Percentiles rank a stretch among this genome's conserved stretches.
Evolutionary conservation across 2,113 vertebrate genomes (phyloP).

Genomic region (Siniperca chuatsi): DNA sequence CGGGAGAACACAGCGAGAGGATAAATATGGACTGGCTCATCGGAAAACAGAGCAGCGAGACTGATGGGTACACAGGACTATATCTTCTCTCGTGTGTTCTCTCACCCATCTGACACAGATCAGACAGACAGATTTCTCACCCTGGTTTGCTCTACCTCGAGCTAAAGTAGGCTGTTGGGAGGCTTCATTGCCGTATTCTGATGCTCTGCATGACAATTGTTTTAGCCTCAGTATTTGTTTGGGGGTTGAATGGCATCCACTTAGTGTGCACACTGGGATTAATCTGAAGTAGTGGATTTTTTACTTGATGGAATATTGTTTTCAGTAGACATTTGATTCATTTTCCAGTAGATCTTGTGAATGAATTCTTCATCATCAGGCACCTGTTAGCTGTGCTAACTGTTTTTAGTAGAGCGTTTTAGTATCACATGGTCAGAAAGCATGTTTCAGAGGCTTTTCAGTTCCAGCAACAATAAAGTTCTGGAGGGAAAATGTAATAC

Average conservation of each 20-base stretch:
- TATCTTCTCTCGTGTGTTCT: constrained; percentile 67
- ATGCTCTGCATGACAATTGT: constrained; percentile 2
- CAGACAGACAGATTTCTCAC: constrained; percentile 52
- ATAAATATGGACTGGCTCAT: constrained; percentile 82
- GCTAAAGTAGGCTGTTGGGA: constrained; percentile 5
- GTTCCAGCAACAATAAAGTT: neutral
- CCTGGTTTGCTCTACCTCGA: constrained; percentile 34
- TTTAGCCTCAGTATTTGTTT: constrained; percentile 21
- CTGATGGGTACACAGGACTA: constrained; percentile 74
- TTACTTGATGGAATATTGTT: neutral
- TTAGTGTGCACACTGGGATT: neutral
- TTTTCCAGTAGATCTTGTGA: neutral
- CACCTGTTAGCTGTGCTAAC: neutral
- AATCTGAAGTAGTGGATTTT: constrained; percentile 1
- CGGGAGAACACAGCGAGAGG: constrained; percentile 71
- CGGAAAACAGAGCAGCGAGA: constrained; percentile 73
- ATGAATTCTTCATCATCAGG: neutral
- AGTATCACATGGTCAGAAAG: neutral
- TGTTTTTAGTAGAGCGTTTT: neutral
- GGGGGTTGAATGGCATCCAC: neutral
- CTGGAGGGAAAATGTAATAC: neutral
- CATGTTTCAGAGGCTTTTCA: neutral
- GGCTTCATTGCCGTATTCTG: neutral
- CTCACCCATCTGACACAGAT: constrained; percentile 54
- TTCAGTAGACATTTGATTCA: neutral